Evolutionary conservation across 2,888 invertebrate species (phyloP), one percentile per base, ranked within the genome.

Genomic region (Agriopis aurantiaria): DNA sequence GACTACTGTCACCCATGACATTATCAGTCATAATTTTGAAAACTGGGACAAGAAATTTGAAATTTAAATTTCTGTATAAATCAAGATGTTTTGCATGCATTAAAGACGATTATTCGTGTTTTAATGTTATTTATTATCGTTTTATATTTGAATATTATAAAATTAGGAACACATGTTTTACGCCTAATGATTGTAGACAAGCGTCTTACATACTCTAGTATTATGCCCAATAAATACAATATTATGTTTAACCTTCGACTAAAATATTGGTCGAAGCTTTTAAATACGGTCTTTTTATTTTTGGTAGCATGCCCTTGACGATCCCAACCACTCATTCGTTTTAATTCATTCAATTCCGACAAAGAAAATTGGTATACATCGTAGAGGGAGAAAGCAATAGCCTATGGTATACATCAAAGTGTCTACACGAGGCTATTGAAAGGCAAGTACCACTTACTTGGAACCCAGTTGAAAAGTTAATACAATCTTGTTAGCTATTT

Each of bases 11-110:
- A 72, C 72, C 55, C 56, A 65, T 75, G 72, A 69, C 74, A 71
- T 71, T 71, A 68, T 62, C 67, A 73, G 74, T 74, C 75, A 75
- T 75, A 75, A 75, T 70, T 73, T 71, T 57, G 56, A 57, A 65
- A 75, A 75, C 51, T 63, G 63, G 73, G 67, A 65, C 68, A 67
- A 61, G 14, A 33, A 14, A 59, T 70, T 70, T 68, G 40, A 59
- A 62, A 65, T 70, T 62, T 61, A 56, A 68, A 68, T 61, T 49
- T 71, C 41, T 62, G 67, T 55, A 65, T 76, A 72, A 69, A 70
- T 73, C 65, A 75, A 65, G 62, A 59, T 71, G 62, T 69, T 73
- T 72, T 71, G 66, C 70, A 71, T 68, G 53, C 62, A 62, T 69
- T 65, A 66, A 2, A 14, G 14, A 56, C 43, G 57, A 57, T 61